Base-by-base conservation (phyloP, 2,888 invertebrate genomes). In the Deilephila elpenor region DNA sequence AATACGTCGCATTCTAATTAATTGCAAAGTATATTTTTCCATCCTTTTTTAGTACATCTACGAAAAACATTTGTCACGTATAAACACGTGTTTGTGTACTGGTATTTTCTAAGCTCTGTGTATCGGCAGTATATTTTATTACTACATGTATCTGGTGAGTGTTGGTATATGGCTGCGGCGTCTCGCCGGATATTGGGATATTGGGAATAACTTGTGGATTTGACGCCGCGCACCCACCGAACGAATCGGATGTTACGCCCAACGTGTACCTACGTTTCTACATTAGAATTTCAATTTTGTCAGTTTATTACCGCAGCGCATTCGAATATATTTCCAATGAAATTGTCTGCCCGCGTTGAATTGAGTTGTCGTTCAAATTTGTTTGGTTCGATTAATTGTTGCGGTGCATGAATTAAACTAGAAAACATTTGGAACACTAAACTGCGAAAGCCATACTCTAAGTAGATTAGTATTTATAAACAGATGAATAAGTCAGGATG, bases 151-250 rank as follows among this genome's bases (percentile, higher is more conserved):
- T 82, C 77, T 71, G 79, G 75, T 61, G 77, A 79, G 78, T 82
- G 82, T 82, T 80, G 83, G 80, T 80, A 78, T 80, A 83, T 77
- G 53, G 61, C 76, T 80, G 76, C 74, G 77, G 78, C 81, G 80
- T 78, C 80, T 80, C 80, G 78, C 79, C 86, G 88, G 86, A 88
- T 86, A 87, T 89, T 87, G 89, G 87, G 85, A 88, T 86, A 87
- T 89, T 87, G 90, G 87, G 85, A 88, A 88, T 89, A 87, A 86
- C 86, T 88, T 83, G 84, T 85, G 85, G 83, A 86, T 84, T 85
- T 89, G 85, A 87, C 82, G 83, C 74, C 78, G 73, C 73, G 75
- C 74, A 74, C 78, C 76, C 77, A 70, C 73, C 75, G 73, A 73
- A 74, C 74, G 74, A 75, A 75, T 77, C 78, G 76, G 79, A 79